Base-by-base conservation (phyloP, 2,113 vertebrate species). In the Piaya cayana region DNA sequence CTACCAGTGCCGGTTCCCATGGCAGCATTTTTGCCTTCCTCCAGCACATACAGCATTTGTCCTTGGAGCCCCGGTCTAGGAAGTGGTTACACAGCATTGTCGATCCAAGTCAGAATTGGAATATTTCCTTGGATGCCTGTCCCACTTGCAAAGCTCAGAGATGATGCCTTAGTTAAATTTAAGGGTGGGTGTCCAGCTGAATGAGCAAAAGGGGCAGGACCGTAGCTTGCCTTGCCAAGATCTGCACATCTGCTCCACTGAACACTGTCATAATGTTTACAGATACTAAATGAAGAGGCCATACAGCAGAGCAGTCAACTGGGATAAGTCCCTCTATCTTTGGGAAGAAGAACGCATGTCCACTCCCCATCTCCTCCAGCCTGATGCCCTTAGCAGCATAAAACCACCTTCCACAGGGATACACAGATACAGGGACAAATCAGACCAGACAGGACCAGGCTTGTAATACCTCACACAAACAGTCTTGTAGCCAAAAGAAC, bases 281-380 rank as follows among this genome's bases (percentile, higher is more conserved):
- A 53, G 56, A 25, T 32, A 58, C 8, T 67, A 74, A 69, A 32
- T 1, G 2, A 5, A 29, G 25, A 55, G 30, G 47, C 19, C 26
- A 39, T 8, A 8, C 39, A 39, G 39, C 39, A 39, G 39, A 39
- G 39, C 39, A 39, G 39, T 39, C 39, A 39, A 12, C 39, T 39
- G 39, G 39, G 39, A 12, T 39, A 39, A 39, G 39, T 29, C 60
- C 21, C 21, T 9, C 0, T 20, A 0, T 8, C 65, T 79, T 42
- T 11, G 30, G n/a, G n/a, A 87, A 77, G 47, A 49, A 27, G 0
- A n/a, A 3, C 1, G 0, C 5, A 16, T 25, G 7, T 16, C n/a
- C 32, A 67, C 4, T 15, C 7, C 27, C 5, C 52, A 30, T 2
- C 21, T 67, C 58, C 47, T 68, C 65, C 4, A 58, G 42, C 36